Percentiles rank a stretch among this genome's conserved stretches.
Evolutionary conservation across 2,113 vertebrate species (phyloP).

Genomic region (Jacana jacana): DNA sequence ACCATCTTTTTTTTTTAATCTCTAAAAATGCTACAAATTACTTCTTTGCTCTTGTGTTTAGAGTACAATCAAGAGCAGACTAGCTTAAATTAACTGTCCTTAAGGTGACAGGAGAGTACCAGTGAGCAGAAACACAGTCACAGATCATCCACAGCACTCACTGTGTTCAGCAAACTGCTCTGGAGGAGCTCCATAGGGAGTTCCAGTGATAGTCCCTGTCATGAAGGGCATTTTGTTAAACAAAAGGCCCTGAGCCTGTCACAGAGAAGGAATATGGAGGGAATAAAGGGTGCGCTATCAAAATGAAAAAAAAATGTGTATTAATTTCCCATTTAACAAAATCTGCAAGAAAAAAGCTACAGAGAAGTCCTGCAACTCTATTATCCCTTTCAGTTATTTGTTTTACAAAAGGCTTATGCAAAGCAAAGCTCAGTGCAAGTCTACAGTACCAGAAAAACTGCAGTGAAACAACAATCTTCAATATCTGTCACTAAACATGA

Average conservation of each 20-base stretch:
- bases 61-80: neutral
- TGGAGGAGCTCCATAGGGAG: neutral
- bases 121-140: neutral
- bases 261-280: neutral
- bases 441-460: neutral
- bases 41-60: neutral
- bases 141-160: neutral
- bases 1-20: neutral
- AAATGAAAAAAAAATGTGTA: neutral
- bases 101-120: neutral
- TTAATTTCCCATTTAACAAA: neutral
- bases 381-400: neutral
- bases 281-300: neutral
- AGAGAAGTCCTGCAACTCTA: neutral
- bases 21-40: neutral
- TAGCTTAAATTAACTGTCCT: neutral
- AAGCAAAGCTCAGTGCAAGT: neutral
- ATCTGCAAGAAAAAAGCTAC: neutral
- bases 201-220: neutral
- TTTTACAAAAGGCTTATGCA: neutral
- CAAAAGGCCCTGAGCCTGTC: neutral
- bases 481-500: neutral
- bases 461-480: neutral
- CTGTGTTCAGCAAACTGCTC: neutral
- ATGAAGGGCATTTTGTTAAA: neutral